Evolutionary conservation across 2,888 invertebrate genomes (phyloP), one percentile per base, ranked within the genome.

Genomic region (Choristoneura rosaceana): DNA sequence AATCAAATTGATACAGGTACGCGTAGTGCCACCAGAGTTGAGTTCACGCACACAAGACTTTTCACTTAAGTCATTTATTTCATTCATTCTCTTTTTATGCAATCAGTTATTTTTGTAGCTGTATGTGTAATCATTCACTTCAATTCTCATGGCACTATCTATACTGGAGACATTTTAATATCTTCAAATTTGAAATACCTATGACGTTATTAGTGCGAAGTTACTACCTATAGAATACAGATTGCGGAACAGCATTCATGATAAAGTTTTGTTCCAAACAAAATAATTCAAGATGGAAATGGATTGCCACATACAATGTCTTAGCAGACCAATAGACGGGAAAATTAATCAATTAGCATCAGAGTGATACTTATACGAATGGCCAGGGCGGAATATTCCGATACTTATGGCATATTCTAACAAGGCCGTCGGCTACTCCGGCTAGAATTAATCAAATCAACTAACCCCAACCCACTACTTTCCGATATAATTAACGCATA

Each of bases 381-480:
- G 82, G 82, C 80, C 79, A 76, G 84, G 87, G 85, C 84, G 89
- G 89, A 92, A 91, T 88, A 90, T 89, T 89, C 89, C 88, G 85
- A 86, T 90, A 89, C 90, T 91, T 92, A 88, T 90, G 86, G 89
- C 87, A 87, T 88, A 88, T 87, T 75, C 88, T 86, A 90, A 88
- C 91, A 89, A 92, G 90, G 88, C 87, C 87, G 87, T 84, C 86
- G 85, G 83, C 87, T 87, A 87, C 88, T 92, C 90, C 84, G 86
- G 90, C 90, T 91, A 87, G 93, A 93, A 94, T 94, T 94, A 94
- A 94, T 94, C 94, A 94, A 94, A 94, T 94, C 94, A 94, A 91
- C 87, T 91, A 90, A 90, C 94, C 93, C 94, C 92, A 87, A 90
- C 92, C 91, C 89, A 92, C 91, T 90, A 92, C 93, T 94, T 94